These are phyloP conservation scores for Danaus chrysippus DNA, from an alignment of 2,888 invertebrate genomes.

Conservation along the genomic window DNA sequence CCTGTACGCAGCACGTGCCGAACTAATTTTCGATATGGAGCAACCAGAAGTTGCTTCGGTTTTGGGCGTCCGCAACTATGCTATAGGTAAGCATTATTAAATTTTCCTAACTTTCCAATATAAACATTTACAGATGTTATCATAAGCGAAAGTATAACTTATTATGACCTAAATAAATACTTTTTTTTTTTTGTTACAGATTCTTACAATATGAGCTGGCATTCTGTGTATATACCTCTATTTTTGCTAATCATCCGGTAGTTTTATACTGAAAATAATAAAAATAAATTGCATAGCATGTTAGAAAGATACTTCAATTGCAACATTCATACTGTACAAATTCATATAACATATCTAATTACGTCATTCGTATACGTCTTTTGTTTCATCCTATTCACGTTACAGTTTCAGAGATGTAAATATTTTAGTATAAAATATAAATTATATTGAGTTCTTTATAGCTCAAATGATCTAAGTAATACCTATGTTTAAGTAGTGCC, in stretches of 20 bases:
- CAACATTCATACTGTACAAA: slow-evolving; percentile 57
- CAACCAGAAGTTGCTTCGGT: slow-evolving; percentile 87
- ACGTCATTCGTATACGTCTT: slow-evolving; percentile 5
- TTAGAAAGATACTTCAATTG: slow-evolving; percentile 32
- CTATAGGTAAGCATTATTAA: slow-evolving; percentile 64
- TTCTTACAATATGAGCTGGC: slow-evolving; percentile 47
- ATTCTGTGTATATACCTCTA: slow-evolving; percentile 48
- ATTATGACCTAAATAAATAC: background rate
- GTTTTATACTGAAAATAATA: slow-evolving; percentile 38
- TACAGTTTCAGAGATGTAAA: background rate
- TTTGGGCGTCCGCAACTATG: slow-evolving; percentile 83
- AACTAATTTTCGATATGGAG: slow-evolving; percentile 84
- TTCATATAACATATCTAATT: slow-evolving; percentile 57
- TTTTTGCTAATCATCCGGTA: slow-evolving; percentile 64
- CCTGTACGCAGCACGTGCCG: slow-evolving; percentile 81
- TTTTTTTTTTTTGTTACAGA: slow-evolving; percentile 60
- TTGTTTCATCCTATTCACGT: background rate
- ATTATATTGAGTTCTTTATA: slow-evolving; percentile 3
- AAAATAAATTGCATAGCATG: slow-evolving; percentile 36
- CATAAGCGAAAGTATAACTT: background rate
- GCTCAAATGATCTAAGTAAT: slow-evolving; percentile 21
- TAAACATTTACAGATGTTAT: slow-evolving; percentile 3
- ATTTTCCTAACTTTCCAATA: slow-evolving; percentile 19
- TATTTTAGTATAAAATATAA: background rate
- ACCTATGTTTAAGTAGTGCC: slow-evolving; percentile 32